phyloP scores from a whole-genome alignment of 2,797 vertebrate species.

The Ctenosaura bakeri region DNA sequence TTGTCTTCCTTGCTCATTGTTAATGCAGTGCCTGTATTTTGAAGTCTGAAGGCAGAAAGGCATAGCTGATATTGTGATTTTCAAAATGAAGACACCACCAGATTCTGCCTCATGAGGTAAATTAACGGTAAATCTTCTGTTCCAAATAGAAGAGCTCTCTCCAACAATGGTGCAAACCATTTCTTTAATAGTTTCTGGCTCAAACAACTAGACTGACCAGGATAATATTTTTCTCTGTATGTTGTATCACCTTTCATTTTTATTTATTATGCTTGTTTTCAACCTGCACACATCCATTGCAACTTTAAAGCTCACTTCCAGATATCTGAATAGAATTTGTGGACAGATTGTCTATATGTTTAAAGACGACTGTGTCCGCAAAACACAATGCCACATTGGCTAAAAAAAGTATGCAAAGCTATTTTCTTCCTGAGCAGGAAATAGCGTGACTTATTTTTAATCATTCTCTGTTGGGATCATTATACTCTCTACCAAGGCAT shows the following conservation, averaged over 20 bases:
- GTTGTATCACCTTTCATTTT: neutral
- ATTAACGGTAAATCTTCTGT: neutral
- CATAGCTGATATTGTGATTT: neutral
- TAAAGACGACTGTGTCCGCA: neutral
- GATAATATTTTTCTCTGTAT: neutral
- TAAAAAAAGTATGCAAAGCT: neutral
- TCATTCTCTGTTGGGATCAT: neutral
- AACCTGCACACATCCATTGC: neutral
- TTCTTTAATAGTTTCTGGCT: neutral
- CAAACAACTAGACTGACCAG: no score
- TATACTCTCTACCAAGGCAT: neutral
- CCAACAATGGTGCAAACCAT: neutral
- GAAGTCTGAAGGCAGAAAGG: slow-evolving; percentile 41
- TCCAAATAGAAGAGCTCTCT: neutral
- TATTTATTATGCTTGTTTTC: neutral
- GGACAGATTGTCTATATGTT: neutral
- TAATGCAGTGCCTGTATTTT: slow-evolving; percentile 16
- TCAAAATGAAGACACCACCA: neutral
- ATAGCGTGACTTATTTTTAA: neutral
- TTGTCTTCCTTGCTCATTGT: slow-evolving; percentile 12
- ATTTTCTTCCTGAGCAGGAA: neutral
- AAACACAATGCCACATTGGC: neutral
- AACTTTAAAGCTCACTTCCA: neutral
- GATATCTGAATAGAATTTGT: neutral
- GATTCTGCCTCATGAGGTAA: neutral